Percentiles rank a stretch among this genome's conserved stretches.
Conservation (phyloP, 2,888 invertebrate species). For the Ichneumoninae sp. region DNA sequence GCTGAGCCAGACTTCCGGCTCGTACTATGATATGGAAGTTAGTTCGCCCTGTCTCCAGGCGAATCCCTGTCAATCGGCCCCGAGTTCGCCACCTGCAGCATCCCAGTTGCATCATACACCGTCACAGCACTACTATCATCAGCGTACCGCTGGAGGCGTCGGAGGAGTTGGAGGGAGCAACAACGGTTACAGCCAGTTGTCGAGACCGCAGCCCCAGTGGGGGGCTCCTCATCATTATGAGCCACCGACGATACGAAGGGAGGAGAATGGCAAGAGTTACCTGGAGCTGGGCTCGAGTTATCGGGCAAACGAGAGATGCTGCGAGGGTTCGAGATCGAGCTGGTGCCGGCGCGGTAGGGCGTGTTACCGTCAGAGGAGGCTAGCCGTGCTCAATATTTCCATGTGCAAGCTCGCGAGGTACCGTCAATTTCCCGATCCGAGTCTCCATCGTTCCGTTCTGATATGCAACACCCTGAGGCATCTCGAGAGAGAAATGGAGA, state of each 20-base stretch:
- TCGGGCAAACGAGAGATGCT: conserved; percentile 86
- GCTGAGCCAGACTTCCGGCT: conserved; percentile 74
- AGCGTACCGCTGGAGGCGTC: conserved; percentile 46
- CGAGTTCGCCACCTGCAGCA: conserved; percentile 61
- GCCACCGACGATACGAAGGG: conserved; percentile 91
- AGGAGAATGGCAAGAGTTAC: conserved; percentile 96
- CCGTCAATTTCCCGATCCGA: conserved; percentile 95
- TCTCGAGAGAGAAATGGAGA: conserved; percentile 95
- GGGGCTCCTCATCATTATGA: conserved; percentile 84
- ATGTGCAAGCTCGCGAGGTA: conserved; percentile 96
- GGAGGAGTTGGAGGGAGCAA: conserved; percentile 62
- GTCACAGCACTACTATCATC: conserved; percentile 70
- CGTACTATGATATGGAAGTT: conserved; percentile 82
- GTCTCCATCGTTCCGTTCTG: conserved; percentile 94
- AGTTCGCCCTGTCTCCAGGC: conserved; percentile 80
- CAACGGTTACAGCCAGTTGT: conserved; percentile 80
- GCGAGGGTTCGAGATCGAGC: conserved; percentile 90
- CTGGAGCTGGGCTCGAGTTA: conserved; percentile 90
- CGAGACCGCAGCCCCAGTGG: conserved; percentile 83
- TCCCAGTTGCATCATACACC: conserved; percentile 67
- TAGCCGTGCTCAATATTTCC: conserved; percentile 95
- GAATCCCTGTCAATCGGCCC: conserved; percentile 76
- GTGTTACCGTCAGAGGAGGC: conserved; percentile 93
- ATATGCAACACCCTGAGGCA: conserved; percentile 96
- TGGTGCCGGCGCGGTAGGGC: conserved; percentile 92